phyloP scores from a whole-genome alignment of 2,888 invertebrate species.

The Dusona sp. region DNA sequence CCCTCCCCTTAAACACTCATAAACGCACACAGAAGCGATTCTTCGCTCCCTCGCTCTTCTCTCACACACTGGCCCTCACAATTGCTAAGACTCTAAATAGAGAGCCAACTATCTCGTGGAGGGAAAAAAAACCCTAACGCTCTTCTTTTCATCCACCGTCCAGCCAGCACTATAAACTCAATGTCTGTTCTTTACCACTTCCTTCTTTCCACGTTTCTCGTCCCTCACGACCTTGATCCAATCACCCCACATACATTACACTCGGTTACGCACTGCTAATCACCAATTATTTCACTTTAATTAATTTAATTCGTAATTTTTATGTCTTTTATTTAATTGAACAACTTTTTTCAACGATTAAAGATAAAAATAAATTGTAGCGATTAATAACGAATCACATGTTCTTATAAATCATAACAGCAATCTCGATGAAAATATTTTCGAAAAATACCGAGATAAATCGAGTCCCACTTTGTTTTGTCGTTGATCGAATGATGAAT shows the following conservation, averaged over 20 bases:
- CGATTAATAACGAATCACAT: not conserved
- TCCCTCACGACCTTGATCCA: conserved; percentile 51
- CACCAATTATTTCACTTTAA: not conserved
- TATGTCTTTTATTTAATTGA: not conserved
- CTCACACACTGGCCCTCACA: conserved; percentile 23
- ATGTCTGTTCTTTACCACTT: not conserved
- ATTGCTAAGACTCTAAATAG: conserved; percentile 49
- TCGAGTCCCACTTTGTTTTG: conserved; percentile 3
- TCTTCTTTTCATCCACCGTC: conserved; percentile 54
- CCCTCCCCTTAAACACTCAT: conserved; percentile 17
- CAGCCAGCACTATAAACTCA: not conserved
- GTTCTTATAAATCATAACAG: not conserved
- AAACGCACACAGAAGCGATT: conserved; percentile 12
- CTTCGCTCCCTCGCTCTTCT: conserved; percentile 47
- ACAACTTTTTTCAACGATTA: not conserved
- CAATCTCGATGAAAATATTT: not conserved
- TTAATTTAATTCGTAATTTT: not conserved
- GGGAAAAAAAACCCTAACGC: conserved; percentile 29
- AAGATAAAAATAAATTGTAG: not conserved
- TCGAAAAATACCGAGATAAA: not conserved
- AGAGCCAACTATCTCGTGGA: conserved; percentile 50
- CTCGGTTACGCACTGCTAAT: conserved; percentile 53
- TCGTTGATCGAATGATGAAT: conserved; percentile 19
- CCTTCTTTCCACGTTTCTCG: conserved; percentile 20
- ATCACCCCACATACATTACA: conserved; percentile 35